Conservation (phyloP, 53 echinoderm and acorn worm genomes). For the Actinopyga echinites region DNA sequence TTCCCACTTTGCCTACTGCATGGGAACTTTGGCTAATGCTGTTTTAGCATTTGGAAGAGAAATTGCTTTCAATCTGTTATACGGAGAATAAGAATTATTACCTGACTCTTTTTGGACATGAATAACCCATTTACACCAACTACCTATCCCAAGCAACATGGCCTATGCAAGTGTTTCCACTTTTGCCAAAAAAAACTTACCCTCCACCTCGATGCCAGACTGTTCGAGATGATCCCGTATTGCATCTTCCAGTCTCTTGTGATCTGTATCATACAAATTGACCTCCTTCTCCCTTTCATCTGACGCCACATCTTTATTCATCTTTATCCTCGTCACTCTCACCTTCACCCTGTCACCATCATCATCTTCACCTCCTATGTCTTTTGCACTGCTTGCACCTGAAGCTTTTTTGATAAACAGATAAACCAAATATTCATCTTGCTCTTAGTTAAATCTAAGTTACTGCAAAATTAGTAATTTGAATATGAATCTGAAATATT, state of each 20-base stretch:
- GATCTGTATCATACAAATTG: conserved; percentile 78
- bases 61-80: too few species aligned
- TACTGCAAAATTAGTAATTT: too few species aligned
- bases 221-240: conserved; percentile 87
- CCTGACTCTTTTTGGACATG: too few species aligned
- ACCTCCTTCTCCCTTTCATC: conserved; percentile 64
- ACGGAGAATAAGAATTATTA: too few species aligned
- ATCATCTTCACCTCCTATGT: not conserved
- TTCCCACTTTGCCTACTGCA: too few species aligned
- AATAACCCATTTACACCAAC: too few species aligned
- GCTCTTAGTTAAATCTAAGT: too few species aligned
- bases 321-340: conserved; percentile 78
- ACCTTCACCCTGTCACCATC: conserved; percentile 61
- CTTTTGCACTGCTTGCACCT: not conserved
- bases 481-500: too few species aligned
- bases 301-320: conserved; percentile 53
- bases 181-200: conserved; percentile 58
- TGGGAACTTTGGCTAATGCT: too few species aligned
- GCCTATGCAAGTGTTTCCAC: too few species aligned
- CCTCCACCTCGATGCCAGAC: conserved; percentile 72
- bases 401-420: not conserved
- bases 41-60: too few species aligned
- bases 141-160: too few species aligned
- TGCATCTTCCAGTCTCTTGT: conserved; percentile 84
- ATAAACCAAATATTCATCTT: not conserved